Evolutionary conservation across 1,140 invertebrate species (phyloP).

Genomic region (Coenobita brevimanus): DNA sequence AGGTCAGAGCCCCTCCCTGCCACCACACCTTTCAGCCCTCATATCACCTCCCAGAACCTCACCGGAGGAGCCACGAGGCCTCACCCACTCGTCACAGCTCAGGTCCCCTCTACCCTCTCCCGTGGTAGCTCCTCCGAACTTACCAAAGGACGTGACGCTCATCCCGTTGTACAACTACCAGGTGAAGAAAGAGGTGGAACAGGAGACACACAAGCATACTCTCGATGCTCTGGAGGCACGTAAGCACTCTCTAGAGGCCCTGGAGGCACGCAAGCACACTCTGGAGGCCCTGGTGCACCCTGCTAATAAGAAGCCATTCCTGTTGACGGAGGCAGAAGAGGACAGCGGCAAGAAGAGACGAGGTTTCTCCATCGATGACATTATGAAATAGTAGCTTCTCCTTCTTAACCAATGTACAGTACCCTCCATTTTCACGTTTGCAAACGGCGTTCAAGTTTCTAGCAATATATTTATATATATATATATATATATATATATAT

Average conservation of each 20-base stretch:
- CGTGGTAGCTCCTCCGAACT: slow-evolving; percentile 15
- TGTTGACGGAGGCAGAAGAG: slow-evolving; percentile 37
- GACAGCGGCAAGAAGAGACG: slow-evolving; percentile 43
- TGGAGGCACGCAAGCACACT: slow-evolving; percentile 17
- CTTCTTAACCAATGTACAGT: background rate
- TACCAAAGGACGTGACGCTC: slow-evolving; percentile 51
- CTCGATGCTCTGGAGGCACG: slow-evolving; percentile 48
- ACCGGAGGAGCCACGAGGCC: background rate
- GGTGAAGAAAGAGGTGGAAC: slow-evolving; percentile 38
- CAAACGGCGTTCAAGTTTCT: background rate
- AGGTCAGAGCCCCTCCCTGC: background rate
- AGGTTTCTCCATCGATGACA: slow-evolving; percentile 60
- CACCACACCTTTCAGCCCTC: slow-evolving; percentile 1
- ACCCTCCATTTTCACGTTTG: background rate
- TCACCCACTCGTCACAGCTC: slow-evolving; percentile 1
- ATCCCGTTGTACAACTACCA: slow-evolving; percentile 48
- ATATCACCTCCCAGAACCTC: slow-evolving; percentile 19
- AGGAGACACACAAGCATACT: slow-evolving; percentile 21
- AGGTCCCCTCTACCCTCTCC: background rate
- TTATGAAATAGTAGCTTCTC: slow-evolving; percentile 36
- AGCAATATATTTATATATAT: slow-evolving; percentile 37
- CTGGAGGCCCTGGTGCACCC: slow-evolving; percentile 40
- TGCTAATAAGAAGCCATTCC: slow-evolving; percentile 40
- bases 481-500: slow-evolving; percentile 29
- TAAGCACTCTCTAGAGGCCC: too few relatives aligned